phyloP scores from a whole-genome alignment of 1,140 invertebrate genomes.

The Leptinotarsa lineolata region DNA sequence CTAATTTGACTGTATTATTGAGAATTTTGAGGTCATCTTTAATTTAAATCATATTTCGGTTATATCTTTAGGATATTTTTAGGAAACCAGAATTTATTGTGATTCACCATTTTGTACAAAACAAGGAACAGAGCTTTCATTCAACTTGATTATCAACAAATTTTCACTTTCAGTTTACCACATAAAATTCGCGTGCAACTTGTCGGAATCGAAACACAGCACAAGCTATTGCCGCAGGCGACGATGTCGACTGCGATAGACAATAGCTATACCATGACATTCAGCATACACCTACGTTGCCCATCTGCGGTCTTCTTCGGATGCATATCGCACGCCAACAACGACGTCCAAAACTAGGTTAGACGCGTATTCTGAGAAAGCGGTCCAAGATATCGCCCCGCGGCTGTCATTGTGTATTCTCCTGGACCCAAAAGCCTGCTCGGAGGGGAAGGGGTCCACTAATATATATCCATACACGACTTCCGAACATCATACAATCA shows the following conservation, averaged over 20 bases:
- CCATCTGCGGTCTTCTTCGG: background rate
- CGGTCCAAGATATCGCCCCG: conserved; percentile 54
- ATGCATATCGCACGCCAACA: conserved; percentile 44
- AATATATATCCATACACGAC: conserved; percentile 53
- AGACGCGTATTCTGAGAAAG: conserved; percentile 54
- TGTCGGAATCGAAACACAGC: background rate
- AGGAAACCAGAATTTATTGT: too few relatives aligned
- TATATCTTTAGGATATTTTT: too few relatives aligned
- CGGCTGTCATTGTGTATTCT: conserved; percentile 53
- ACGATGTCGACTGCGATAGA: background rate
- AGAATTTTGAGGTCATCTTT: too few relatives aligned
- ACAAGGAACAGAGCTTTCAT: too few relatives aligned
- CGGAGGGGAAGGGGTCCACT: conserved; percentile 49
- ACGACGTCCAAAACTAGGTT: conserved; percentile 50
- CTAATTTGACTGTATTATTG: too few relatives aligned
- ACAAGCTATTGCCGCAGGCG: background rate
- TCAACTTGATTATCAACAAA: background rate
- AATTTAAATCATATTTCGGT: too few relatives aligned
- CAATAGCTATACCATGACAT: background rate
- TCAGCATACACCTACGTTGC: background rate
- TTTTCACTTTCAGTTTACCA: background rate
- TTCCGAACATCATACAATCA: conserved; percentile 47
- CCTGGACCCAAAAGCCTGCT: conserved; percentile 52
- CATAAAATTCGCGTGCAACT: background rate
- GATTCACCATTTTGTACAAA: too few relatives aligned